These are phyloP conservation scores for Sula dactylatra DNA, from an alignment of 2,113 vertebrate genomes.

Conservation along the genomic window DNA sequence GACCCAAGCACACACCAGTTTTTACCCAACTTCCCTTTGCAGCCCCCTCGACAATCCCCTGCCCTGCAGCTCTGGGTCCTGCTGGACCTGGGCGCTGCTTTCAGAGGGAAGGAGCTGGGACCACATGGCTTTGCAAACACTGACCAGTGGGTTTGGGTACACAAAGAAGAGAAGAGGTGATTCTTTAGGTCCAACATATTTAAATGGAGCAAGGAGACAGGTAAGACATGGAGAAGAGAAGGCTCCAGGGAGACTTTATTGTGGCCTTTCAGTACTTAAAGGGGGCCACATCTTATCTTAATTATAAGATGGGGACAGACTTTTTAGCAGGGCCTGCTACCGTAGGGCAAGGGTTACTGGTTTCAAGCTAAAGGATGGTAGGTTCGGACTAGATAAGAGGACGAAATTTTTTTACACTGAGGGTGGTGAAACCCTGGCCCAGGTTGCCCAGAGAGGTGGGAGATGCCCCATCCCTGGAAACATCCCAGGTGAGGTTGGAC, in stretches of 20 bases:
- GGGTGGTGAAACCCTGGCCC: background rate
- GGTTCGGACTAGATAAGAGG: background rate
- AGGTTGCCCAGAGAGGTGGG: background rate
- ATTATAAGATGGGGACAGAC: background rate
- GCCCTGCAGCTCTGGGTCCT: background rate
- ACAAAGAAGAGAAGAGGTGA: background rate
- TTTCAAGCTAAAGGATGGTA: background rate
- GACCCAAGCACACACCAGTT: background rate
- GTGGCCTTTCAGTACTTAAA: no score
- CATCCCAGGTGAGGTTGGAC: fast-evolving
- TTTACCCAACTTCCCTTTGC: background rate
- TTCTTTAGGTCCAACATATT: background rate
- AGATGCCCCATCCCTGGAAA: background rate
- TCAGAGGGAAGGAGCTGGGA: no score
- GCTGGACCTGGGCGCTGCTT: background rate
- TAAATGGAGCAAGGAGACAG: no score
- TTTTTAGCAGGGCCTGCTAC: background rate
- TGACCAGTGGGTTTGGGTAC: fast-evolving
- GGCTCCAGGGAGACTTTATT: background rate
- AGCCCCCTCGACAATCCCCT: background rate
- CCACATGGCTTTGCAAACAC: background rate
- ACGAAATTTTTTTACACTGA: background rate
- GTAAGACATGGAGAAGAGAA: background rate
- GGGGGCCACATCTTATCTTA: background rate
- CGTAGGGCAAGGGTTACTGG: background rate